Evolutionary conservation across 2,113 vertebrate genomes (phyloP).

Genomic region (Andinoacara biseriatus): DNA sequence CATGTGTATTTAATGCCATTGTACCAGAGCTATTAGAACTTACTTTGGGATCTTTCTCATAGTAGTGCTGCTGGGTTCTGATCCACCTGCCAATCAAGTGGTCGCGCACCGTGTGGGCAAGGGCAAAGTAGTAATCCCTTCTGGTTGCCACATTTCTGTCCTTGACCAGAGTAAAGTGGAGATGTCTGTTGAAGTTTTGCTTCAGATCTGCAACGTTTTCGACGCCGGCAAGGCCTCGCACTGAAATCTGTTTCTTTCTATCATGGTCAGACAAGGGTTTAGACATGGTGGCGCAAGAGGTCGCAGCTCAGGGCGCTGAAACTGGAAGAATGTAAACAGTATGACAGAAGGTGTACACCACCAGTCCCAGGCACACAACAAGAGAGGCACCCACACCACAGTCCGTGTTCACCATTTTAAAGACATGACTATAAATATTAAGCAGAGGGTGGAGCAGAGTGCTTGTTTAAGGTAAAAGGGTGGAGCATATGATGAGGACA

Average conservation of each 20-base stretch:
- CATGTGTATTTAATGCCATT: background rate
- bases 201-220: constrained; percentile 90
- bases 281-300: constrained; percentile 79
- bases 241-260: constrained; percentile 88
- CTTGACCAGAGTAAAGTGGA: constrained; percentile 92
- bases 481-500: background rate
- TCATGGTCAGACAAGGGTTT: constrained; percentile 88
- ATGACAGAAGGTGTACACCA: constrained; percentile 25
- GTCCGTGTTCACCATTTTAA: constrained; percentile 65
- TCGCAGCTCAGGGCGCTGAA: constrained; percentile 42
- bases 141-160: constrained; percentile 89
- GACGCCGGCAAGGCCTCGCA: constrained; percentile 88
- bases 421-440: constrained; percentile 69
- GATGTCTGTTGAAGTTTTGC: constrained; percentile 89
- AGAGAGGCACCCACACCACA: constrained; percentile 39
- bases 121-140: constrained; percentile 91
- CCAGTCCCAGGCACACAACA: constrained; percentile 36
- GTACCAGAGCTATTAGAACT: constrained; percentile 33
- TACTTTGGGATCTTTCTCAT: constrained; percentile 94
- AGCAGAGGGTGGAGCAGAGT: constrained; percentile 66
- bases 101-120: constrained; percentile 89
- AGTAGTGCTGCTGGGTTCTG: constrained; percentile 93
- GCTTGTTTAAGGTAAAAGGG: constrained; percentile 30
- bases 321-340: constrained; percentile 52
- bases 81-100: constrained; percentile 92